Percentiles rank a stretch among this genome's conserved stretches.
phyloP scores from a whole-genome alignment of 2,797 vertebrate species.

The Malurus splendens region DNA sequence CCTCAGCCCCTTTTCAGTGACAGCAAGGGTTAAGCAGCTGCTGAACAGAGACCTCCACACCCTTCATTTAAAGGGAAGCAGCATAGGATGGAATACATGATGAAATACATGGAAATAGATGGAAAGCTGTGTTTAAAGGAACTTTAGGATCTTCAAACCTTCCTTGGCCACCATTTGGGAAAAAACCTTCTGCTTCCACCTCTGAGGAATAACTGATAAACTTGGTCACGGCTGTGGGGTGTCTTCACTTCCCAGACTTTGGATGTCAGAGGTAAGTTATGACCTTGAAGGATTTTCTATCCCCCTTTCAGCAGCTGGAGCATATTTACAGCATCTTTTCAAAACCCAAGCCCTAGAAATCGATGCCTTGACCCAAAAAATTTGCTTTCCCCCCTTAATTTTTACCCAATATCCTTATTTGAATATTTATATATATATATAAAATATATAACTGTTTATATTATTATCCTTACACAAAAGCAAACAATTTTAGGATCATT shows the following conservation, averaged over 20 bases:
- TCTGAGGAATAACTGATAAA: not conserved
- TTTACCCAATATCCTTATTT: not conserved
- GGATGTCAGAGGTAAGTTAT: not conserved
- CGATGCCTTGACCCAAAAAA: not conserved
- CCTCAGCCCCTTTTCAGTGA: rapidly evolving
- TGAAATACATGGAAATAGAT: not conserved
- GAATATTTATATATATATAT: too few species aligned
- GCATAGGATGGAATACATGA: not conserved
- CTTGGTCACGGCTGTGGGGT: not conserved
- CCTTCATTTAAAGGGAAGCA: not conserved
- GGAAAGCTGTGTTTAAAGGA: not conserved
- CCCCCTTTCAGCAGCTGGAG: not conserved
- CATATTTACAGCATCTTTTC: not conserved
- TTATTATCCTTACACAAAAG: not conserved
- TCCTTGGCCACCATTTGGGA: not conserved
- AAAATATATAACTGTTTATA: not conserved
- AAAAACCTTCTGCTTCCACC: not conserved
- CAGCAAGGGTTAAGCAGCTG: not conserved
- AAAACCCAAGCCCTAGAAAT: not conserved
- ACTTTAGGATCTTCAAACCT: not conserved
- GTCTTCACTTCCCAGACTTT: not conserved
- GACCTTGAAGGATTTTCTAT: not conserved
- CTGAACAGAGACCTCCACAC: not conserved
- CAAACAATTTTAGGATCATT: not conserved
- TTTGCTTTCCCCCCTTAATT: not conserved